Conservation (phyloP, 2,888 invertebrate genomes). For the Allolobophora icterica region DNA sequence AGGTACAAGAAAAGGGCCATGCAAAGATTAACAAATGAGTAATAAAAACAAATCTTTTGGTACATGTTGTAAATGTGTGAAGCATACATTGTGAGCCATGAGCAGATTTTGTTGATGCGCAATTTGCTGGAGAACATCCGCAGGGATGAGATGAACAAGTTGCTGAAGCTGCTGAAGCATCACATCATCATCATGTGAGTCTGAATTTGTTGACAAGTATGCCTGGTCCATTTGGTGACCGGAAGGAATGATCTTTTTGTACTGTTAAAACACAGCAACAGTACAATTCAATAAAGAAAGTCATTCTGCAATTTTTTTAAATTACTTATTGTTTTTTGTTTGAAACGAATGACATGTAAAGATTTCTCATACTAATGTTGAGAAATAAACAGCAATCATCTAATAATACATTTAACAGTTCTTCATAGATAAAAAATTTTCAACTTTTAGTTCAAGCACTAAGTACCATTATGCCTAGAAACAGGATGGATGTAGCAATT, state of each 20-base stretch:
- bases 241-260: background rate
- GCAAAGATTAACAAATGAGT: background rate
- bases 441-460: too few species aligned
- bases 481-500: too few species aligned
- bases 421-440: too few species aligned
- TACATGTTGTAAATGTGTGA: background rate
- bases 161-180: conserved; percentile 8
- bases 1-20: too few species aligned
- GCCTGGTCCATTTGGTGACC: background rate
- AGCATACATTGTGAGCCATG: background rate
- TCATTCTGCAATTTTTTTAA: background rate
- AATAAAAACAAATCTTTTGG: background rate
- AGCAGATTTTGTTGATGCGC: conserved; percentile 18
- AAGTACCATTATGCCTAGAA: too few species aligned
- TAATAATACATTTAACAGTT: too few species aligned
- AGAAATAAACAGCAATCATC: too few species aligned
- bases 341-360: too few species aligned
- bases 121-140: conserved; percentile 14
- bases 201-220: background rate
- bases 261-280: background rate
- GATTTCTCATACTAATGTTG: too few species aligned
- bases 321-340: background rate
- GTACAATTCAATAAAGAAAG: background rate
- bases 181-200: conserved; percentile 9
- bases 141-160: conserved; percentile 15